A percentile compares a stretch with the other conserved stretches of the same genome.
phyloP scores from a whole-genome alignment of 2,113 vertebrate species.

The Corythaeola cristata region DNA sequence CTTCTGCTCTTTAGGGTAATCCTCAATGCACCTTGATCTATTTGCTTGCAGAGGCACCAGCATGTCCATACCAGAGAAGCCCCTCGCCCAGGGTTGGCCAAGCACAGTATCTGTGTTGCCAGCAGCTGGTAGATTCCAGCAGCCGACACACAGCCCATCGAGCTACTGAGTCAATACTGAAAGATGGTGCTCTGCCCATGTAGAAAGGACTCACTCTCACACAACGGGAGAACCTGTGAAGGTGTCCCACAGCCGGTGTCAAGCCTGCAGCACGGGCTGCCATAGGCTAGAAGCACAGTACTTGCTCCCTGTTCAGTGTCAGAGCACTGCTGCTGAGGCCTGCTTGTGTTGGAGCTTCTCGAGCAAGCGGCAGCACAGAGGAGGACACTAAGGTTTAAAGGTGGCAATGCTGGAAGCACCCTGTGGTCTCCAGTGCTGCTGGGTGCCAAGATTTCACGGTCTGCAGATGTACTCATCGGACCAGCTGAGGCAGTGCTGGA shows the following conservation, averaged over 20 bases:
- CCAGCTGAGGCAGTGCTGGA: slow-evolving; percentile 79
- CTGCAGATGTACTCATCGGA: slow-evolving; percentile 77
- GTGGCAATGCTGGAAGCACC: background rate
- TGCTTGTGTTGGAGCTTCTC: background rate
- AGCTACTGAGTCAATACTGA: background rate
- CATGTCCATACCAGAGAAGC: rapidly evolving
- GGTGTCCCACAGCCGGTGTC: background rate
- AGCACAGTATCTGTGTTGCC: background rate
- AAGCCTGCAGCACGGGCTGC: background rate
- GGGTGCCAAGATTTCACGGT: background rate
- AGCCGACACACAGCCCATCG: background rate
- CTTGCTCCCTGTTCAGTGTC: background rate
- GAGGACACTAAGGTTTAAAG: background rate
- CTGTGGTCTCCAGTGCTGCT: background rate
- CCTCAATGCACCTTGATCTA: background rate
- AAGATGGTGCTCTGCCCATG: background rate
- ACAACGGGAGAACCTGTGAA: background rate
- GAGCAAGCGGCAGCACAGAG: background rate
- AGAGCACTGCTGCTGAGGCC: background rate
- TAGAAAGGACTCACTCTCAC: background rate
- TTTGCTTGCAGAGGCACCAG: background rate
- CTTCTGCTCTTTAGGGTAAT: background rate
- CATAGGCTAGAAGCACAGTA: rapidly evolving
- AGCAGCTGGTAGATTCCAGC: background rate
- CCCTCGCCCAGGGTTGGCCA: background rate